A percentile compares a stretch with the other conserved stretches of the same genome.
Conservation (phyloP, 1,140 invertebrate species). For the Orius insidiosus region DNA sequence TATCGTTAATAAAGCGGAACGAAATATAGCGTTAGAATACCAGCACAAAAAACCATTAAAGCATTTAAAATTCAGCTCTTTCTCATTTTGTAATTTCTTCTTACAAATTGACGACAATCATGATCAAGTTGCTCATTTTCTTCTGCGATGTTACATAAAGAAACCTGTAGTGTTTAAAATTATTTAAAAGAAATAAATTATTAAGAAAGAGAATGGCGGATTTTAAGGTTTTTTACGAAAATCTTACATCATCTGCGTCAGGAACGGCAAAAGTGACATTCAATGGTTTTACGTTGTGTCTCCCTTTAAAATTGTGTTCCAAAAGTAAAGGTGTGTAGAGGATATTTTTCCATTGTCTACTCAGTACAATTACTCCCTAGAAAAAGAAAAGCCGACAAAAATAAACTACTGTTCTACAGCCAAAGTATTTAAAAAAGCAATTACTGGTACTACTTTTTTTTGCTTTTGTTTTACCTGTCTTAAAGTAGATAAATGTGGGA, state of each 20-base stretch:
- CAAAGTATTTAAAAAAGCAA: no score
- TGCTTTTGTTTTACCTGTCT: constrained; percentile 62
- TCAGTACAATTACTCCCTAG: constrained; percentile 76
- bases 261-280: constrained; percentile 79
- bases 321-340: constrained; percentile 73
- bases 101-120: constrained; percentile 13
- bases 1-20: no score
- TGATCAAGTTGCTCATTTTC: constrained; percentile 8
- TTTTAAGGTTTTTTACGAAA: no score
- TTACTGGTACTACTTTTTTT: no score
- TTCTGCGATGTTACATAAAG: constrained; percentile 14
- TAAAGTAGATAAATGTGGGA: constrained; percentile 76
- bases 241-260: constrained; percentile 54
- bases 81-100: no score
- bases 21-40: no score
- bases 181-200: not conserved
- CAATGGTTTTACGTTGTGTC: constrained; percentile 47
- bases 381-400: constrained; percentile 20
- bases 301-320: constrained; percentile 76
- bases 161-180: constrained; percentile 12
- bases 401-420: no score
- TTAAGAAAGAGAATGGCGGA: not conserved
- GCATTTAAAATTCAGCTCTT: no score
- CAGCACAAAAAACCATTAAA: no score
- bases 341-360: constrained; percentile 93